Conservation (phyloP, 35 echinoderm and acorn worm genomes). For the Chiridota heheva region DNA sequence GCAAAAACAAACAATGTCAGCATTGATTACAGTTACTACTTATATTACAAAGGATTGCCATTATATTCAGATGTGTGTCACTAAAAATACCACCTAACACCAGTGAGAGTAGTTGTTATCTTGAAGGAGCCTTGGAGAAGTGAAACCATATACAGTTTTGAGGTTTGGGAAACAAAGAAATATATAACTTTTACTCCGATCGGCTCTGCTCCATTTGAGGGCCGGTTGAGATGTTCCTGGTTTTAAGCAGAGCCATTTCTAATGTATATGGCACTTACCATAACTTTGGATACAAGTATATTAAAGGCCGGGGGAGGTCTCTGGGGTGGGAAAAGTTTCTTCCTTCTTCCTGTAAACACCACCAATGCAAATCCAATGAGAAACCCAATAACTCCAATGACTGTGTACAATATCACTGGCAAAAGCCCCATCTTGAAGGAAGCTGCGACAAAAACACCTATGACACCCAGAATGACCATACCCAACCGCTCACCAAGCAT, state of each 20-base stretch:
- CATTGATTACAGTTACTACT: no score
- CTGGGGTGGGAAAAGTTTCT: constrained; percentile 16
- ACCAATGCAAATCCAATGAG: constrained; percentile 67
- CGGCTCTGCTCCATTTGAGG: no score
- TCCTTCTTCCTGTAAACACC: constrained; percentile 71
- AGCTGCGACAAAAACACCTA: constrained; percentile 36
- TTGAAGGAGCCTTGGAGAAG: no score
- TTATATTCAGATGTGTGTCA: no score
- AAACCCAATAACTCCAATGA: constrained; percentile 64
- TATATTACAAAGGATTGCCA: no score
- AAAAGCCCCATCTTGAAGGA: constrained; percentile 42
- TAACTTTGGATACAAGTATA: constrained; percentile 75
- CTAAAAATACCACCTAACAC: no score
- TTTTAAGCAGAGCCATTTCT: no score
- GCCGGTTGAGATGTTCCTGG: no score
- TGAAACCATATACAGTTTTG: not conserved
- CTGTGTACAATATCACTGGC: constrained; percentile 44
- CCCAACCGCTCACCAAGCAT: no score
- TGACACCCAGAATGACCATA: no score
- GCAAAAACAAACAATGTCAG: no score
- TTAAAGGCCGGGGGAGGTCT: constrained; percentile 53
- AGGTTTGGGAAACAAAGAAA: not conserved
- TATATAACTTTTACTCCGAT: not conserved
- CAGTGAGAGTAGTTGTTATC: no score
- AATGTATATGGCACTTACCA: constrained; percentile 60